Conservation (phyloP, 1,140 invertebrate genomes). For the Diprion similis region DNA sequence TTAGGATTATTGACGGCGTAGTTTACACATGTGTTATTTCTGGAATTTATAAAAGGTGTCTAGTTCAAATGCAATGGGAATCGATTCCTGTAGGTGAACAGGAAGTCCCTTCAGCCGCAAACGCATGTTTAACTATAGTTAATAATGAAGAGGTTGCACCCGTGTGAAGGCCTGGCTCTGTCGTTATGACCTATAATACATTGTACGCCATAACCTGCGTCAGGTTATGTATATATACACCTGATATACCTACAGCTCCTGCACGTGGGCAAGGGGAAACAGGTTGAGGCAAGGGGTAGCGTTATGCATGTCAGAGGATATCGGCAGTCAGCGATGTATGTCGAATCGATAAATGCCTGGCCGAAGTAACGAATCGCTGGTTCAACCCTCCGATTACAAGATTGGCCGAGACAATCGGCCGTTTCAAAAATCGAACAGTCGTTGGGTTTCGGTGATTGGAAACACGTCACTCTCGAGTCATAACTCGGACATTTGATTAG, state of each 20-base stretch:
- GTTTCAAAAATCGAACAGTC: neutral
- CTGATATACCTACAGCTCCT: neutral
- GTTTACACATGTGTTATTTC: too few relatives aligned
- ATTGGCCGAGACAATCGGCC: neutral
- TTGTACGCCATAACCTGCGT: too few relatives aligned
- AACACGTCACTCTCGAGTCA: too few relatives aligned
- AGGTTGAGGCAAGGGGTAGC: neutral
- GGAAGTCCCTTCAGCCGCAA: neutral
- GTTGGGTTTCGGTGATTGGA: neutral
- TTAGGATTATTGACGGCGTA: too few relatives aligned
- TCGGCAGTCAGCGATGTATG: neutral
- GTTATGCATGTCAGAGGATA: neutral
- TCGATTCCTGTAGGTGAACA: neutral
- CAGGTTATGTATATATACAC: too few relatives aligned
- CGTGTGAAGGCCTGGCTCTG: neutral
- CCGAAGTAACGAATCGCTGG: neutral
- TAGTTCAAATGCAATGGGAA: too few relatives aligned
- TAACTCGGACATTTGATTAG: too few relatives aligned
- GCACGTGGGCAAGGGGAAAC: neutral
- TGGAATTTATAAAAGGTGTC: too few relatives aligned
- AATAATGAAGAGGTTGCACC: neutral
- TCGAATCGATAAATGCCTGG: neutral
- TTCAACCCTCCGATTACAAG: neutral
- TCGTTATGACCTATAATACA: neutral
- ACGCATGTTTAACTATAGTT: neutral